Conservation (phyloP, 2,888 invertebrate genomes). For the Chrysopilus asiliformis region DNA sequence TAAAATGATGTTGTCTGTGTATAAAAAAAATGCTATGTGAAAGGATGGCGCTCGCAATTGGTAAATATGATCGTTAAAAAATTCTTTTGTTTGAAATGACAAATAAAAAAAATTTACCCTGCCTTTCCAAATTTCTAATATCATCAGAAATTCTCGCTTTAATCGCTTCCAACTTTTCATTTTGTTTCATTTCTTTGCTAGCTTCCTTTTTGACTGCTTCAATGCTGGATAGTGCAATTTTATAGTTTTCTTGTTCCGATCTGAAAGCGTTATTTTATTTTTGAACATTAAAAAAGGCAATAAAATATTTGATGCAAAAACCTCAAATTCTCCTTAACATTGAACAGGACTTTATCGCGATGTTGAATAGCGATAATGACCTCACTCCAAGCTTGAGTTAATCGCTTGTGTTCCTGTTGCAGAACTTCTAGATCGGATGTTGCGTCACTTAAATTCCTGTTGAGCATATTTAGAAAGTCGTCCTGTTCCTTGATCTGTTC, state of each 20-base stretch:
- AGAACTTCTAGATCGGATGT: constrained; percentile 59
- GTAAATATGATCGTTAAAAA: no score
- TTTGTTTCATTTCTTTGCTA: constrained; percentile 50
- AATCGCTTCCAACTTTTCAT: constrained; percentile 48
- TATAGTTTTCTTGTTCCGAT: constrained; percentile 43
- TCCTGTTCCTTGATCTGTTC: constrained; percentile 54
- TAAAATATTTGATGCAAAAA: constrained; percentile 21
- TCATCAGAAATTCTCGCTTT: constrained; percentile 46
- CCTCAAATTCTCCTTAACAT: constrained; percentile 47
- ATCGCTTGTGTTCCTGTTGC: constrained; percentile 52
- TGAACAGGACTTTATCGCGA: constrained; percentile 50
- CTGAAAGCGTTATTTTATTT: constrained; percentile 30
- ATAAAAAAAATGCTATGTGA: no score
- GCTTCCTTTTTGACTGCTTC: constrained; percentile 53
- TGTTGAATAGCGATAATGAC: constrained; percentile 56
- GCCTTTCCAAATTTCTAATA: constrained; percentile 35
- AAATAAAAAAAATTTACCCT: no score
- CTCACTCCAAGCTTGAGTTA: constrained; percentile 61
- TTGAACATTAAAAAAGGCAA: constrained; percentile 3
- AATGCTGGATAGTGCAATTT: constrained; percentile 43
- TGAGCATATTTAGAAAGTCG: constrained; percentile 44
- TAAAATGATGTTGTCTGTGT: no score
- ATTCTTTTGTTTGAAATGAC: no score
- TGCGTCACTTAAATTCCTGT: constrained; percentile 50
- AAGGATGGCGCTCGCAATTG: no score